A percentile compares a stretch with the other conserved stretches of the same genome.
Conservation (phyloP, 2,113 vertebrate genomes). For the Haemorhous mexicanus region DNA sequence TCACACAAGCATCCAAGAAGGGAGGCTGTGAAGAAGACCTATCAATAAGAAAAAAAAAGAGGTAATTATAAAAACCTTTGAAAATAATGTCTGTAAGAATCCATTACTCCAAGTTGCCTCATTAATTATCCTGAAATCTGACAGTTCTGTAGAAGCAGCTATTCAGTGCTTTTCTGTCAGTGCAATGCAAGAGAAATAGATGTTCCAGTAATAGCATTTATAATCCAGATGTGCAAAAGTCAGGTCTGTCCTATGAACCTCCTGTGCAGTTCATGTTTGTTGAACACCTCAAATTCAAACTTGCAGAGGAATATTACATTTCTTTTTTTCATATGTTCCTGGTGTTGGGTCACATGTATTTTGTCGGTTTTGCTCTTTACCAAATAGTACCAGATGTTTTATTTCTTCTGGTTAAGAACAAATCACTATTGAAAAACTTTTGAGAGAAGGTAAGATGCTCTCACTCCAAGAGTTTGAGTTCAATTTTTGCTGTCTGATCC, state of each 20-base stretch:
- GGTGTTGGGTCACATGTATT: not conserved
- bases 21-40: not conserved
- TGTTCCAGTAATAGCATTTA: not conserved
- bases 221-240: not conserved
- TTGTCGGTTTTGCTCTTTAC: not conserved
- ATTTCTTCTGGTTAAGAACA: not conserved
- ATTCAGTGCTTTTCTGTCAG: not conserved
- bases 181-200: not conserved
- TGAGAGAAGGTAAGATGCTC: not conserved
- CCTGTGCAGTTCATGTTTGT: not conserved
- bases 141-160: not conserved
- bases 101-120: not conserved
- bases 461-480: not conserved
- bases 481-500: not conserved
- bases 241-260: not conserved
- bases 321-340: not conserved
- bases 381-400: not conserved
- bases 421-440: not conserved
- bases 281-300: not conserved
- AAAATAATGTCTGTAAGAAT: not conserved
- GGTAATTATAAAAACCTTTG: not conserved
- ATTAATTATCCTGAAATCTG: conserved; percentile 10
- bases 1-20: not conserved
- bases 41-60: not conserved
- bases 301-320: not conserved